Base-by-base conservation (phyloP, 2,797 vertebrate genomes). In the Oceanodroma leucorhoa region DNA sequence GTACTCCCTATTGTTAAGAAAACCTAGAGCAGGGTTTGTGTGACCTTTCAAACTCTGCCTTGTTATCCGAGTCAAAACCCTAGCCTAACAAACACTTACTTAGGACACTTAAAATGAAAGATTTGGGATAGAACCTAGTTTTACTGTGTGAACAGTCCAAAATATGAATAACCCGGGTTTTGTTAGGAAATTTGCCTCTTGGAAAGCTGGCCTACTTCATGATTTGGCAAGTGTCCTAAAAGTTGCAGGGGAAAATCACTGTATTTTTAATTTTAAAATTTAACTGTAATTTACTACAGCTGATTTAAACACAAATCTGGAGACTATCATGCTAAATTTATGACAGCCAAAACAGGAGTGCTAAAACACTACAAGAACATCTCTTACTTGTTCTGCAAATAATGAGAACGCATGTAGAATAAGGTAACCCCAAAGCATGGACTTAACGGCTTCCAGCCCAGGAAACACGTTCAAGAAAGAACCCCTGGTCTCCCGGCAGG, bases 401-500 rank as follows among this genome's bases (percentile, higher is more conserved):
- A 48, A 41, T 0, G 1, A 41, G 45, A 76, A 57, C 0, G 1
- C 10, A 26, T 0, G 1, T 8, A 27, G 34, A 75, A 45, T 10
- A 54, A 48, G 24, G 19, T 5, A 43, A 85, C 2, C 27, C 13
- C 13, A 27, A 51, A 19, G 3, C 23, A 45, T 0, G 6, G n/a
- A 11, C 6, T 21, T 67, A 3, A 50, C 0, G 2, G 4, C 3
- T 38, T 6, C 3, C 5, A 75, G 4, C 18, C 4, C 10, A 20
- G 6, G 4, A 30, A 45, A 6, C 8, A 3, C 12, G 24, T 15
- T 5, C 23, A 27, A 8, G 10, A 5, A 4, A 21, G 2, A 4
- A 2, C 1, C 29, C 12, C 6, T 1, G 11, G 0, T 2, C 14
- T 13, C 34, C 14, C 21, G 1, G 20, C 43, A 24, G 13, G 5